phyloP scores from a whole-genome alignment of 2,113 vertebrate species.

The Zosterops pallidus region DNA sequence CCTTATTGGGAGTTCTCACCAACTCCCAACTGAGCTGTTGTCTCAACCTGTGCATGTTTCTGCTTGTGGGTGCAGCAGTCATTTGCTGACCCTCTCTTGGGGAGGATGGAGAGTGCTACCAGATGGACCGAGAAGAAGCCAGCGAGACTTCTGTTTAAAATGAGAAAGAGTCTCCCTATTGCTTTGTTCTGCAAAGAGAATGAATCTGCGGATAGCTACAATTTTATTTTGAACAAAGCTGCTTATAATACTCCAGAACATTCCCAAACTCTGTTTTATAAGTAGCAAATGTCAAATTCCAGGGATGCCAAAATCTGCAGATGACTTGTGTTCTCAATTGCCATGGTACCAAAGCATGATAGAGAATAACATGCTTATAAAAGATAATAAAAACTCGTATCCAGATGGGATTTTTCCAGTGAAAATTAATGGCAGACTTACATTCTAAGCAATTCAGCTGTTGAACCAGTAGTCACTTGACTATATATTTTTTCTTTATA shows the following conservation, averaged over 20 bases:
- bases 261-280: slow-evolving; percentile 7
- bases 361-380: slow-evolving; percentile 12
- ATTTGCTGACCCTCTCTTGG: background rate
- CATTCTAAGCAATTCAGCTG: background rate
- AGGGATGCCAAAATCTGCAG: slow-evolving; percentile 10
- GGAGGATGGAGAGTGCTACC: background rate
- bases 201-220: background rate
- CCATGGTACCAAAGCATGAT: background rate
- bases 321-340: slow-evolving; percentile 31
- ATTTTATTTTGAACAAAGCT: slow-evolving; percentile 35
- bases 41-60: background rate
- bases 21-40: background rate
- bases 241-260: background rate
- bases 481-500: background rate
- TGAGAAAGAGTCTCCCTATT: background rate
- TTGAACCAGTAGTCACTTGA: background rate
- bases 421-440: background rate
- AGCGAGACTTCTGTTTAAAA: background rate
- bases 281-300: slow-evolving; percentile 49
- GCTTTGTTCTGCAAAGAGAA: background rate
- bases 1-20: background rate
- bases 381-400: background rate
- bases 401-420: background rate
- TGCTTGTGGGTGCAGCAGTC: background rate
- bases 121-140: background rate